Evolutionary conservation across 1,140 invertebrate genomes (phyloP), one percentile per base, ranked within the genome.

Genomic region (Anthonomus grandis): DNA sequence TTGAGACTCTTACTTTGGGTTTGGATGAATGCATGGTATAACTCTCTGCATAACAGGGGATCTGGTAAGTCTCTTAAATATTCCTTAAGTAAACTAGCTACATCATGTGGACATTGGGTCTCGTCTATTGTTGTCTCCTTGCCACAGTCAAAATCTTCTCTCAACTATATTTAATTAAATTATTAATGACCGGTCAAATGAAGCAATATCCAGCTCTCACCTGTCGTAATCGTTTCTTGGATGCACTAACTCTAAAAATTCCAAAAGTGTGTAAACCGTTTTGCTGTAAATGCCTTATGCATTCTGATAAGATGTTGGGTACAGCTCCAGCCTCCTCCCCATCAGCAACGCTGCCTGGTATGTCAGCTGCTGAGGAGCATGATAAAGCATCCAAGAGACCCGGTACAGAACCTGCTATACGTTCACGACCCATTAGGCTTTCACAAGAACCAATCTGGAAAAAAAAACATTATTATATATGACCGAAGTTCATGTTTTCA

Each of bases 11-110:
- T 79, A 95, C 93, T 90, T 79, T 94, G 90, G 18, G 92, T 94
- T 65, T 90, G 85, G 41, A 97, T 80, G 75, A 96, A 95, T 25
- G 90, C 86, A 56, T 85, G 81, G 71, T 96, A 96, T 1, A 97
- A 80, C 69, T 93, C 88, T 60, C 86, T 81, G 64, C 92, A 95
- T 1, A 97, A 81, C 15, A 97, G 76, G 3, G 94, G 91, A 70
- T 97, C 93, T 0, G 94, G 93, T 36, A 97, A 76, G 72, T 97
- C 94, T 21, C 94, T 79, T 60, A 97, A 86, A 76, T 89, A 96
- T 71, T 97, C 93, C 71, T 97, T 97, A 1, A 97, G 78, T 17
- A 97, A 77, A 0, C 91, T 90, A 3, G 92, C 93, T 15, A 97
- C 90, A 70, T 97, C 94, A 70, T 96, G 93, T 0, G 91, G 91